Base-by-base conservation (phyloP, 1,140 invertebrate species). In the Coelopa frigida region DNA sequence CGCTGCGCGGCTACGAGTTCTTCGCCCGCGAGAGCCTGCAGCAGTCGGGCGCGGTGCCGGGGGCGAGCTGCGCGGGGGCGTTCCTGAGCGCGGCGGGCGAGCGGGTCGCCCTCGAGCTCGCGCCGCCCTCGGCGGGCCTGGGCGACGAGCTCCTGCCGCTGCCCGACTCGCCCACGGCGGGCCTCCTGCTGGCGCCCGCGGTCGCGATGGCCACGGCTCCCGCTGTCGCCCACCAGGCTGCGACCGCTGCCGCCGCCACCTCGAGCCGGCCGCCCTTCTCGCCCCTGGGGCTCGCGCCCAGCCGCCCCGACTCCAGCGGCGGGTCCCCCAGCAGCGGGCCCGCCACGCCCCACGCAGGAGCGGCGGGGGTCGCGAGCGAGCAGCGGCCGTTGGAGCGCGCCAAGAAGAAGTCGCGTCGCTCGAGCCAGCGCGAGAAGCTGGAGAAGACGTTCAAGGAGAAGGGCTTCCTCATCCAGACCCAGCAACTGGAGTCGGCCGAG, bases 391-490 rank as follows among this genome's bases (percentile, higher is more conserved):
- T 15, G 10, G 14, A 32, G 20, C 22, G 11, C 27, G 40, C 3
- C 6, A 47, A 40, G 29, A 76, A 79, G 49, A 87, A 83, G 50
- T 87, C 85, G 0, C 71, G 86, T 31, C 89, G 91, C 55, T 86
- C 85, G 2, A 68, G 89, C 6, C 87, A 90, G 50, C 75, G 89
- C 27, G 88, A 92, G 53, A 90, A 91, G 57, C 69, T 93, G 8
- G 90, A 94, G 61, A 86, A 91, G 59, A 92, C 89, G 0, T 92
- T 94, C 59, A 88, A 89, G 58, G 89, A 93, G 59, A 91, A 92
- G 61, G 89, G 89, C 0, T 92, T 94, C 57, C 71, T 94, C 8
- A 93, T 94, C 36, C 89, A 94, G 59, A 94, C 90, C 0, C 89
- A 94, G 62, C 89, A 94, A 58, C 67, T 93, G 22, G 87, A 92